A percentile compares a stretch with the other conserved stretches of the same genome.
Conservation (phyloP, 2,113 vertebrate species). For the Leucopsar rothschildi region DNA sequence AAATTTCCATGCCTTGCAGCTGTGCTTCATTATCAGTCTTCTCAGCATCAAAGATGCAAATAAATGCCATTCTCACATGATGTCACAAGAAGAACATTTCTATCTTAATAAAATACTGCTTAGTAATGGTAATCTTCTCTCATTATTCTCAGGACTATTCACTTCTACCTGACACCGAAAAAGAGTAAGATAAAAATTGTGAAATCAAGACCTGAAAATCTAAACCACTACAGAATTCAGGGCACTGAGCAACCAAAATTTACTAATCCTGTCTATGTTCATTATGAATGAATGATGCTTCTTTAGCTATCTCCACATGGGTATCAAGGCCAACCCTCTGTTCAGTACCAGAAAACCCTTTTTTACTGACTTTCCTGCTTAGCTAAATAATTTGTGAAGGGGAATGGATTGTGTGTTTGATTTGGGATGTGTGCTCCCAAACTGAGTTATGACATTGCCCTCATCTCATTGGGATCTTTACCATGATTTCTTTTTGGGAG, state of each 20-base stretch:
- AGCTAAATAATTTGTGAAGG: not conserved
- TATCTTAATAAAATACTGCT: not conserved
- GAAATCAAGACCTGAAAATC: not conserved
- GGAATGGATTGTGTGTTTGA: not conserved
- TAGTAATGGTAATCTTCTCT: not conserved
- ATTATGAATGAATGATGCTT: not conserved
- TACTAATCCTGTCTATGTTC: not conserved
- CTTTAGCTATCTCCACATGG: not conserved
- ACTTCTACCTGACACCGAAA: not conserved
- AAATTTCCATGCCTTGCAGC: not conserved
- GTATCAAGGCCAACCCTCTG: not conserved
- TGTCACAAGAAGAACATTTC: not conserved
- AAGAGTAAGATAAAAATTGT: not conserved
- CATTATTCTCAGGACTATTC: not conserved
- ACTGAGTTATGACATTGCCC: not conserved
- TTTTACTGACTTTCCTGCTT: not conserved
- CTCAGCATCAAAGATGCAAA: not conserved
- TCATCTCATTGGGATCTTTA: not conserved
- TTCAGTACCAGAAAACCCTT: not conserved
- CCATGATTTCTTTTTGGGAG: not conserved
- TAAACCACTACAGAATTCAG: not conserved
- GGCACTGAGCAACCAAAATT: not conserved
- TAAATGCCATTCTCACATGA: not conserved
- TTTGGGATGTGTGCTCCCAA: not conserved
- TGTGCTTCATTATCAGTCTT: not conserved